Evolutionary conservation across 2,888 invertebrate genomes (phyloP), one percentile per base, ranked within the genome.

Genomic region (Eristalis pertinax): DNA sequence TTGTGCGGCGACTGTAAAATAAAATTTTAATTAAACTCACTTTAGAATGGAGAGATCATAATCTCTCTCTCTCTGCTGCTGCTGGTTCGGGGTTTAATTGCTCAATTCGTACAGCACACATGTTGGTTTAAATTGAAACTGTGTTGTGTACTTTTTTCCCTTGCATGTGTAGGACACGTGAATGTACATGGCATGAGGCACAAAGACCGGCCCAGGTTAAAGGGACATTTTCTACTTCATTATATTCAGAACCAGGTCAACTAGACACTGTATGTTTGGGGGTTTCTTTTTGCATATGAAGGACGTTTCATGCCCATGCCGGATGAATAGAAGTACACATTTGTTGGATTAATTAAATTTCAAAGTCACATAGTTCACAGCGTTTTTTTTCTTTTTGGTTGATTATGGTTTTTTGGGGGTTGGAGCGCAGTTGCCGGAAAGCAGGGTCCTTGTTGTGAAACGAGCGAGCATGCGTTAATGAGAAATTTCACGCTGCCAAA

Each of bases 21-120:
- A 56, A 77, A 82, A 86, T 82, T 86, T 86, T 86, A 86, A 86
- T 82, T 86, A 82, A 86, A 86, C 32, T 50, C 74, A 58, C 69
- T 81, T 81, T 74, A 64, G 69, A 81, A 60, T 69, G 74, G 64
- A 29, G 64, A 29, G 74, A 74, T 75, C 74, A 75, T 81, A 81
- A 81, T 81, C 81, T 68, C 58, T 26, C 60, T 29, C 72, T 81
- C 81, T 68, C 58, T 26, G n/a, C 60, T 22, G 72, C 72, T 29
- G 13, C 60, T 41, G 26, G 13, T 60, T 32, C 15, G 24, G 38
- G 62, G 24, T 73, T 77, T 72, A 73, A 83, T 77, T 77, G 77
- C 67, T 73, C 56, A 63, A 81, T 81, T 56, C 58, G 22, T 75
- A 13, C 41, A 68, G 19, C 63, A 29, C 63, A 65, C 19, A 64